Evolutionary conservation across 2,888 invertebrate genomes (phyloP).

Genomic region (Hylaea fasciaria): DNA sequence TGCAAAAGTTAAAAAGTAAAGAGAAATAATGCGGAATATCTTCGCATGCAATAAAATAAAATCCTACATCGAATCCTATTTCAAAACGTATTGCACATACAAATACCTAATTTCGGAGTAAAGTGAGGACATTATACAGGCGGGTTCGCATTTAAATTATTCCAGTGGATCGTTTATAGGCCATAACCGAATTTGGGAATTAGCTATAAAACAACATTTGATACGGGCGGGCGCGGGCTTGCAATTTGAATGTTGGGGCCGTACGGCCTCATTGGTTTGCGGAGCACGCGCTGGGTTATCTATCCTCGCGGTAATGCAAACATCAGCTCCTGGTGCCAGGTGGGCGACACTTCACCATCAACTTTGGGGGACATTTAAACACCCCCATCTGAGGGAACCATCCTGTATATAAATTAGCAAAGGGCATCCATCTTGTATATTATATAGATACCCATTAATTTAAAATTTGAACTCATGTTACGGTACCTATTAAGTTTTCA

Average conservation of each 20-base stretch:
- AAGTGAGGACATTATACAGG: slow-evolving; percentile 84
- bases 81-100: slow-evolving; percentile 84
- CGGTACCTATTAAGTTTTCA: no score
- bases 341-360: slow-evolving; percentile 32
- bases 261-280: slow-evolving; percentile 80
- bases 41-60: slow-evolving; percentile 67
- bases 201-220: slow-evolving; percentile 86
- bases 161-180: slow-evolving; percentile 85
- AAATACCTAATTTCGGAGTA: slow-evolving; percentile 83
- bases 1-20: slow-evolving; percentile 8
- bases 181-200: slow-evolving; percentile 85
- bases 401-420: slow-evolving; percentile 14
- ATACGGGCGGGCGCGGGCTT: slow-evolving; percentile 83
- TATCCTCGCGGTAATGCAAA: slow-evolving; percentile 53
- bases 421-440: neutral
- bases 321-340: slow-evolving; percentile 41
- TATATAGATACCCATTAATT: neutral
- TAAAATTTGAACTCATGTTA: no score
- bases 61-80: slow-evolving; percentile 77
- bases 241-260: slow-evolving; percentile 83
- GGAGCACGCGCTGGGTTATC: slow-evolving; percentile 73
- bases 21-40: slow-evolving; percentile 38
- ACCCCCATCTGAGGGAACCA: slow-evolving; percentile 16
- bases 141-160: slow-evolving; percentile 84
- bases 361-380: slow-evolving; percentile 31